Conservation (phyloP, 53 echinoderm and acorn worm genomes). For the Glandiceps talaboti region DNA sequence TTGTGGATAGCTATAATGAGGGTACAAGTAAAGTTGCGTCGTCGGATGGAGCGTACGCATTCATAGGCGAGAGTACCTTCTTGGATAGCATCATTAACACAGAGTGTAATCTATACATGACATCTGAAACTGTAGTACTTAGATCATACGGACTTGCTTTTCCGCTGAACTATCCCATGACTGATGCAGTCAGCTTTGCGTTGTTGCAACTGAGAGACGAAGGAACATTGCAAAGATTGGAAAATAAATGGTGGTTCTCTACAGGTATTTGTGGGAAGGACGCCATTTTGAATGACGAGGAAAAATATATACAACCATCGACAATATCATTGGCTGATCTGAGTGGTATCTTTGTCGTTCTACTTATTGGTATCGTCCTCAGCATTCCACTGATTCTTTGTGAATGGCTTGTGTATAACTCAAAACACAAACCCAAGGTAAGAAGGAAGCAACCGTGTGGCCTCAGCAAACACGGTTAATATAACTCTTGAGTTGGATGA, state of each 20-base stretch:
- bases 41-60: constrained; percentile 84
- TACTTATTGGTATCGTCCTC: constrained; percentile 40
- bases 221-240: neutral
- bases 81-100: constrained; percentile 47
- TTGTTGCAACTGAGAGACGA: neutral
- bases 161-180: constrained; percentile 71
- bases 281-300: constrained; percentile 2
- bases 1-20: constrained; percentile 71
- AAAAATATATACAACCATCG: constrained; percentile 50
- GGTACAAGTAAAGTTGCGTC: constrained; percentile 59
- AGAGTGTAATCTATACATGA: constrained; percentile 74
- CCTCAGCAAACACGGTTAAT: no score
- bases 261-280: neutral
- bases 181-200: constrained; percentile 75
- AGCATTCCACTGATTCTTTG: neutral
- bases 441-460: no score
- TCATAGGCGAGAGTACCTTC: constrained; percentile 67
- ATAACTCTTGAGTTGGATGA: no score
- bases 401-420: neutral
- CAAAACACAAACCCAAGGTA: no score
- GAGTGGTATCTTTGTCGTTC: constrained; percentile 64
- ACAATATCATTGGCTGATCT: constrained; percentile 77
- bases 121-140: constrained; percentile 63
- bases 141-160: constrained; percentile 82
- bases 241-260: neutral